Evolutionary conservation across 2,888 invertebrate species (phyloP), one percentile per base, ranked within the genome.

Genomic region (Notocelia uddmanniana): DNA sequence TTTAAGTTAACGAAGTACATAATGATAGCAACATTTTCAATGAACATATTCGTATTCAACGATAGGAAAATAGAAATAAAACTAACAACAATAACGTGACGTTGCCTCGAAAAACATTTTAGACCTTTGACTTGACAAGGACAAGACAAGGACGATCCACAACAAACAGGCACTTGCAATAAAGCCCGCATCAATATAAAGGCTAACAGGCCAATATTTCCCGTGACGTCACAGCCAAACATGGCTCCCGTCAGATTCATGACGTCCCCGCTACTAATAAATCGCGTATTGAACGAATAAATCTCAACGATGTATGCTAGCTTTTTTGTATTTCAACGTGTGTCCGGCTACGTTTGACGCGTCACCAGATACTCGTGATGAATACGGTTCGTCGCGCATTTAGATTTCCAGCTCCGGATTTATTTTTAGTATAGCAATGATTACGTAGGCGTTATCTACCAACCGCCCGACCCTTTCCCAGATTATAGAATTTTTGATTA

Each of bases 221-320:
- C 74, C 50, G 74, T 74, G 74, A 77, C 77, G 78, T 78, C 78
- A 78, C 74, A 69, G 21, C 64, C 75, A 77, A 75, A 74, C 76
- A 76, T 69, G 64, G 67, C 74, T 60, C 59, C 70, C 76, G 73
- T 68, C 71, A 74, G 69, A 77, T 77, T 78, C 77, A 78, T 76
- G 73, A 71, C 74, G 68, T 74, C 74, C 73, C 69, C 31, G 57
- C 68, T 68, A 63, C 71, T 69, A 75, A 79, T 78, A 80, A 77
- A 80, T 80, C 78, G 74, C 69, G 68, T 60, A 72, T 76, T 73
- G 73, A 59, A 73, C 73, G 71, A 52, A 77, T 80, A 80, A 78
- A 80, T 80, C 79, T 75, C 41, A 3, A 63, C 69, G 75, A 78
- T 78, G 75, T 78, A 75, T 76, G 79, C 74, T 76, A 74, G 77